Evolutionary conservation across 1,140 invertebrate species (phyloP).

Genomic region (Gyrodactylus salaris): DNA sequence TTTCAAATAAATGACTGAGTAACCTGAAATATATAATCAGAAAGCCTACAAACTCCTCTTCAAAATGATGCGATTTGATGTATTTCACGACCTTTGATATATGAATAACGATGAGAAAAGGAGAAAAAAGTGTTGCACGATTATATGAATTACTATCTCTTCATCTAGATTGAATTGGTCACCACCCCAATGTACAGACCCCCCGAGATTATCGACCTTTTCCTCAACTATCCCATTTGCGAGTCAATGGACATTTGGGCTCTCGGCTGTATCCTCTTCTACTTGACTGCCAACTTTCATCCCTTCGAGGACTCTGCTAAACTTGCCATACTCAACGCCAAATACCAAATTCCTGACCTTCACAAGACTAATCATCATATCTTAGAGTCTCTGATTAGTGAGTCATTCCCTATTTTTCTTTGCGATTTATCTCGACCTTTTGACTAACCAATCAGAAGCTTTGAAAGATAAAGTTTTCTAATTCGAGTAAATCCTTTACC

Average conservation of each 20-base stretch:
- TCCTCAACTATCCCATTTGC: constrained; percentile 64
- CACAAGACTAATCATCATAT: constrained; percentile 37
- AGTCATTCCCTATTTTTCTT: neutral
- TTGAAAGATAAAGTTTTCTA: too few relatives aligned
- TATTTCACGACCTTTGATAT: too few relatives aligned
- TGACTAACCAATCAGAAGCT: too few relatives aligned
- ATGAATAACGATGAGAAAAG: too few relatives aligned
- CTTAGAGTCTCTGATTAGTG: neutral
- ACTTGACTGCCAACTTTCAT: constrained; percentile 60
- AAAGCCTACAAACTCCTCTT: too few relatives aligned
- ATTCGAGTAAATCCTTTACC: too few relatives aligned
- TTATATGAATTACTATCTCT: neutral
- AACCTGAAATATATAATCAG: too few relatives aligned
- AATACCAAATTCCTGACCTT: constrained; percentile 39
- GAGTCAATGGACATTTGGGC: constrained; percentile 66
- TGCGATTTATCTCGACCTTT: neutral
- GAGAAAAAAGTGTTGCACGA: neutral
- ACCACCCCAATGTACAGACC: constrained; percentile 36
- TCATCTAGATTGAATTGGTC: constrained; percentile 24
- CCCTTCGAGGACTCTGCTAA: constrained; percentile 89
- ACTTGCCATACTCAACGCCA: constrained; percentile 66
- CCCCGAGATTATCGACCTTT: constrained; percentile 85
- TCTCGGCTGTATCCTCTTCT: constrained; percentile 66
- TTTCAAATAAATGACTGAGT: too few relatives aligned
- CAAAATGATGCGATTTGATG: too few relatives aligned